These are phyloP conservation scores for Podilymbus podiceps DNA, from an alignment of 2,113 vertebrate species.

Conservation along the genomic window DNA sequence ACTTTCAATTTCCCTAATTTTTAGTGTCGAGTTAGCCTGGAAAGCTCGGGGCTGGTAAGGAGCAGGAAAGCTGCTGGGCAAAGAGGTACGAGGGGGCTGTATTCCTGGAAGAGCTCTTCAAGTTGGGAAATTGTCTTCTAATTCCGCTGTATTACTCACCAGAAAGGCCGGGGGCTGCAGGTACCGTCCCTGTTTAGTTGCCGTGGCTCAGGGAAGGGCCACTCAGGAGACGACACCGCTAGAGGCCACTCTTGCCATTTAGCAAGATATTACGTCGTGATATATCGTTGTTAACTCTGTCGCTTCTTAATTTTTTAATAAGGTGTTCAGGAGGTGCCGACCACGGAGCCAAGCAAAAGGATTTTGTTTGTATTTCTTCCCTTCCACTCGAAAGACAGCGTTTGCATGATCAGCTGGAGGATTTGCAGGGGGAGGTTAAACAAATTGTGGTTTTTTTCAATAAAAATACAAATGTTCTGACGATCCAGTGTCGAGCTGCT, in stretches of 20 bases:
- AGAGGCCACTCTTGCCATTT: conserved; percentile 45
- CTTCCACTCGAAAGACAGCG: neutral
- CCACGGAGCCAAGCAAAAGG: neutral
- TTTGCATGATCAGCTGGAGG: neutral
- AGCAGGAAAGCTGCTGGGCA: neutral
- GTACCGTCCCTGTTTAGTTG: fast-evolving
- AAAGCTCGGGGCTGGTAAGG: neutral
- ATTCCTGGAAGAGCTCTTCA: neutral
- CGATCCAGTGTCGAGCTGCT: neutral
- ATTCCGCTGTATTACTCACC: neutral
- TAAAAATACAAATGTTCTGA: neutral
- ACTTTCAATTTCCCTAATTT: neutral
- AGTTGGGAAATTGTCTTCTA: neutral
- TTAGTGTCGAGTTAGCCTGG: neutral
- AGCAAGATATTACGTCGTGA: fast-evolving
- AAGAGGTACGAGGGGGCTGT: neutral
- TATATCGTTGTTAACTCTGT: neutral
- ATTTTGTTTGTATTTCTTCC: neutral
- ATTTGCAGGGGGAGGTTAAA: neutral
- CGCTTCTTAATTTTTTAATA: fast-evolving
- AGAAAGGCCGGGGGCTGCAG: fast-evolving
- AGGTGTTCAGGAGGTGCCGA: neutral
- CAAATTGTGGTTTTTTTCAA: neutral
- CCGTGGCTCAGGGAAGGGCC: neutral
- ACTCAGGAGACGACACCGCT: neutral